These are phyloP conservation scores for Chiropotes sagulatus DNA, from an alignment of 2,797 vertebrate genomes.

Conservation along the genomic window DNA sequence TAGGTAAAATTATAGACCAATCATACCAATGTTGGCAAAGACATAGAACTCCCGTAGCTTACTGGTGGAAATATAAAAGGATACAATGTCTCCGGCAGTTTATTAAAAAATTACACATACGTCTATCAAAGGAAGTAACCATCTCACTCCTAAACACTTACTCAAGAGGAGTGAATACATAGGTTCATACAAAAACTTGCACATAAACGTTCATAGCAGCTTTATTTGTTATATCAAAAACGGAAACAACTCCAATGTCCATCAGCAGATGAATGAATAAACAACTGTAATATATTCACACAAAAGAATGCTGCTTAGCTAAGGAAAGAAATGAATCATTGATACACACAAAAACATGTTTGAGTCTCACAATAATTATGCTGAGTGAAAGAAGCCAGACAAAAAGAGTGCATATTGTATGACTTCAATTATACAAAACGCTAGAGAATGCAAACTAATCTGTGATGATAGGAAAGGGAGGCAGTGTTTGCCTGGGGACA, in stretches of 20 bases:
- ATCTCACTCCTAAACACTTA: neutral
- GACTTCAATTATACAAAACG: neutral
- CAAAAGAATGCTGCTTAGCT: neutral
- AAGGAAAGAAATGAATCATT: neutral
- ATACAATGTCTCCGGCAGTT: neutral
- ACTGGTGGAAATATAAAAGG: neutral
- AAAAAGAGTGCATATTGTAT: neutral
- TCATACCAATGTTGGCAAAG: neutral
- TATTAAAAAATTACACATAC: neutral
- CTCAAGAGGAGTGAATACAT: neutral
- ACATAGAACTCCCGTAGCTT: neutral
- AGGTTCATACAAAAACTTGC: neutral
- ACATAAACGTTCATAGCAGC: neutral
- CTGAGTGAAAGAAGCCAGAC: neutral
- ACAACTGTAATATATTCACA: neutral
- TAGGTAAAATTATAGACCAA: neutral
- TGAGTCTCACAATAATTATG: neutral
- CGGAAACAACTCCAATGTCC: neutral
- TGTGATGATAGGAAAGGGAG: neutral
- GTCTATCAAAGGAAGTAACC: neutral
- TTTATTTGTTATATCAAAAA: neutral
- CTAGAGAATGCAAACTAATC: neutral
- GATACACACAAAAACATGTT: neutral
- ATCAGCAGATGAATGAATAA: neutral
- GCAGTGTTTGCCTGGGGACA: neutral